phyloP scores from a whole-genome alignment of 2,888 invertebrate genomes.

The Lypha dubia region DNA sequence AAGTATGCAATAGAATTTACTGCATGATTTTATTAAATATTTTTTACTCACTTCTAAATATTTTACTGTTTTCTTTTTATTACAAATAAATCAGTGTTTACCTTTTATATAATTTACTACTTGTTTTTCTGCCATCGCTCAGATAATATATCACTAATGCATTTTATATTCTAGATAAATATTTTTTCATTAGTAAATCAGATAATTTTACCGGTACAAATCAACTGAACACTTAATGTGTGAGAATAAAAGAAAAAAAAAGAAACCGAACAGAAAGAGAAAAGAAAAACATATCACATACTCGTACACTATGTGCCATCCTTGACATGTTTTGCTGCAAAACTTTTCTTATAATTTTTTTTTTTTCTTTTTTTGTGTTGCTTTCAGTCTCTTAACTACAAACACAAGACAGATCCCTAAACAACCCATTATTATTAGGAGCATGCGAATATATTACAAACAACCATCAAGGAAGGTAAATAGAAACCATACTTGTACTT shows the following conservation, averaged over 20 bases:
- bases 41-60: too few relatives aligned
- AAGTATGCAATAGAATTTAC: too few relatives aligned
- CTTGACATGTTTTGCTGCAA: conserved; percentile 66
- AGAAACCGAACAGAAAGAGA: too few relatives aligned
- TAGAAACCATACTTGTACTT: conserved; percentile 18
- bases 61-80: too few relatives aligned
- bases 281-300: conserved; percentile 57
- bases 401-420: conserved; percentile 67
- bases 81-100: neutral
- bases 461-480: conserved; percentile 37
- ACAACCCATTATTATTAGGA: conserved; percentile 67
- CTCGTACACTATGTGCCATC: conserved; percentile 59
- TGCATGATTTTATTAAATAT: too few relatives aligned
- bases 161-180: conserved; percentile 5
- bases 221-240: conserved; percentile 65
- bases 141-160: neutral
- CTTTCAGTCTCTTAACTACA: conserved; percentile 6
- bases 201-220: conserved; percentile 58
- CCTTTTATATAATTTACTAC: too few relatives aligned
- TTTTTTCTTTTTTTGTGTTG: too few relatives aligned
- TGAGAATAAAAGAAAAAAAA: too few relatives aligned
- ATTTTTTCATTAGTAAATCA: conserved; percentile 62
- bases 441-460: conserved; percentile 39
- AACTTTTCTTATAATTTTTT: conserved; percentile 34
- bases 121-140: neutral